Evolutionary conservation across 2,113 vertebrate genomes (phyloP), one percentile per base, ranked within the genome.

Genomic region (Notiomystis cincta): DNA sequence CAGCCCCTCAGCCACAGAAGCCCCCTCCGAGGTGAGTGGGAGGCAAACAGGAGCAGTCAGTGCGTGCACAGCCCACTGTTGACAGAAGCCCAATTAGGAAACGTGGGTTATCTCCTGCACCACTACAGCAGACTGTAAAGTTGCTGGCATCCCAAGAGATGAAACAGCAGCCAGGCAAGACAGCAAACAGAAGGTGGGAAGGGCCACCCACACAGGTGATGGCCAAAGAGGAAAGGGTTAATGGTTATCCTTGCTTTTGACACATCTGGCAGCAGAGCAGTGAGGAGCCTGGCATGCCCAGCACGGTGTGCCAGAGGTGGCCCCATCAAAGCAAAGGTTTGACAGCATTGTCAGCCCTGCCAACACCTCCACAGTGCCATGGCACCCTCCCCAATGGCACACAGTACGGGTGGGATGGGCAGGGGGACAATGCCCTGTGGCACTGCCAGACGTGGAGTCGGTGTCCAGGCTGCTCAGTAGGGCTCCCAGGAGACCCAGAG

Each of bases 81-180:
- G 82, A 83, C 85, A 93, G 90, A 82, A 93, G 54, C 67, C 67
- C 56, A 4, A 87, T 93, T 93, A 78, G 90, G 92, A 96, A 92
- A 62, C 0, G 0, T 4, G 21, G 61, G 65, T 90, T 91, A 88
- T 94, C 95, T 94, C 87, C 21, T 0, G 0, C 0, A 0, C 66
- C 75, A 50, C 86, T 56, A 42, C 19, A 6, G 31, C 85, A 61
- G 75, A 73, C 87, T 84, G 44, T 94, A 72, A 93, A 93, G 73
- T 47, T 0, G 0, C 81, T 89, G 72, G 40, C 83, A 91, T 72
- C 87, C 47, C 57, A 65, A 42, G 33, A 93, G 87, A 96, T 94
- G 93, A 95, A 96, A 96, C 67, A 1, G 62, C 7, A 0, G 27
- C 58, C 25, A 22, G 2, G 23, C 4, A 0, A 44, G 83, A 92